Base-by-base conservation (phyloP, 2,888 invertebrate species). In the Thalpophila matura region DNA sequence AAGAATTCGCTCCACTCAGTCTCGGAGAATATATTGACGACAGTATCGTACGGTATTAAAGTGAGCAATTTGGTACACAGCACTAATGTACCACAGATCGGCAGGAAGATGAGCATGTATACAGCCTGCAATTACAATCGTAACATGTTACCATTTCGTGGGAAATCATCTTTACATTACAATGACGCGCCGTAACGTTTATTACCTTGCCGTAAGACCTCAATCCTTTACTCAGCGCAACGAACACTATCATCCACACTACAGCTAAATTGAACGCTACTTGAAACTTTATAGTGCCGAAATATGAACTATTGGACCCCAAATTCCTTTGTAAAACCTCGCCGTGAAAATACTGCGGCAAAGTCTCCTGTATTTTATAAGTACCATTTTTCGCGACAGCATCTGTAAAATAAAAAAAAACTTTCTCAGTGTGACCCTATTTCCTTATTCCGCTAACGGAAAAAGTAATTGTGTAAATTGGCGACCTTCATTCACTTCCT, bases 171-270 rank as follows among this genome's bases (percentile, higher is more conserved):
- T 58, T 33, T 38, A 61, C 33, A 56, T 63, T 55, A 42, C 47
- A 68, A 59, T 55, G 47, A 37, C 5, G 35, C 20, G 16, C 38
- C 47, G 40, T 49, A 20, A 61, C 60, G 37, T 61, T 60, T 33
- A 46, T 69, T 87, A 98, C 97, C 95, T 98, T 98, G 61, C 98
- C 98, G 80, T 98, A 98, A 0, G 97, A 97, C 79, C 97, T 96
- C 38, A 98, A 91, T 61, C 98, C 98, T 96, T 98, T 98, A 89
- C 98, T 98, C 20, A 98, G 95, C 42, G 97, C 97, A 20, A 98
- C 96, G 85, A 98, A 98, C 5, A 98, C 97, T 47, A 98, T 97
- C 96, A 98, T 97, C 98, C 98, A 99, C 20, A 98, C 97, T 4
- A 98, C 97, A 0, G 98, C 98, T 87, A 98, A 94, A 89, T 98